Evolutionary conservation across 2,797 vertebrate species (phyloP), one percentile per base, ranked within the genome.

Genomic region (Podarcis lilfordi): DNA sequence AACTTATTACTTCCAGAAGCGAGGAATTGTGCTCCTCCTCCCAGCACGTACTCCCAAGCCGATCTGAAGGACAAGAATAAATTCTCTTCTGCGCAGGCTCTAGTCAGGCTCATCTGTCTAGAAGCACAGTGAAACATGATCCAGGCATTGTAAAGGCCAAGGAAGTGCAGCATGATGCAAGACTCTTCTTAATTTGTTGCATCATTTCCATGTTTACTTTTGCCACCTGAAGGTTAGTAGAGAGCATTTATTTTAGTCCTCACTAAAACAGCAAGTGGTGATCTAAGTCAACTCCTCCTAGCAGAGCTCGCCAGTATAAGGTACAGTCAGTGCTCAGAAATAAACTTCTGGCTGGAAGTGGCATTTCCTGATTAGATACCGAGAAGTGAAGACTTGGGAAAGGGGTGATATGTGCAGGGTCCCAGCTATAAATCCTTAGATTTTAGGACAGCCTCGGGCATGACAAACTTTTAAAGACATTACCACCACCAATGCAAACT

Each of bases 191-290:
- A 21, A 59, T 27, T 86, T 91, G 86, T 86, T 93, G 89, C 87
- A 93, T 92, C 92, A 91, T 85, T 88, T 89, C 84, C 27, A 27
- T 61, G 32, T 25, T 81, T 88, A 77, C 84, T 82, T 93, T 94
- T 92, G 55, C 84, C 90, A 94, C 84, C 89, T 92, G 77, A 91
- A 88, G 89, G 61, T n/a, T 92, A 40, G 37, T 37, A 82, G 85
- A 94, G 37, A 87, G 32, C 91, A 94, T 89, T 32, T 92, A 91
- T 94, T 94, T 96, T 93, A 95, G 92, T 59, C 6, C 21, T 17
- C 32, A 50, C 29, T 1, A 43, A 9, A 72, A 1, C 2, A 13
- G 19, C 21, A 77, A 23, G 45, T 85, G 5, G 8, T 85, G 29
- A 86, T 88, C 72, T 84, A 79, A 0, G 61, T n/a, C 17, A 43